Conservation (phyloP, 2,888 invertebrate genomes). For the Drosophila monieri region DNA sequence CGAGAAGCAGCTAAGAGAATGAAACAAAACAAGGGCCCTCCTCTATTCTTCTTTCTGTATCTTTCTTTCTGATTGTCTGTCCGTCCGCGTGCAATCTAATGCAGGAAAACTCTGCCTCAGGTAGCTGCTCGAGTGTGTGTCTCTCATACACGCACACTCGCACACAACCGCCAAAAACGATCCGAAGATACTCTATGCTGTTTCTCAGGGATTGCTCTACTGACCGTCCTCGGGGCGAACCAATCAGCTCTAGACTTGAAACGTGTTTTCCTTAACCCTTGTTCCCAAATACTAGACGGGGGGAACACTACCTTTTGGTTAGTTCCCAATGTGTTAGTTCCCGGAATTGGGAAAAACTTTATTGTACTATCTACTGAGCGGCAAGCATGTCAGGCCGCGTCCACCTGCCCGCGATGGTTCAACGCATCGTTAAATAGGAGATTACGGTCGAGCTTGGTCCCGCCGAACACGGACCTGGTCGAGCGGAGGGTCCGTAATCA, state of each 20-base stretch:
- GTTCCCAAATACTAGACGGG: not conserved
- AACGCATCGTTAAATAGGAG: conserved; percentile 63
- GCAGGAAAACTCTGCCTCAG: conserved; percentile 49
- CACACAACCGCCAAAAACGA: conserved; percentile 36
- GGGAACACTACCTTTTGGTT: no score
- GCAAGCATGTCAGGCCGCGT: not conserved
- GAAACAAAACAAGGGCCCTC: not conserved
- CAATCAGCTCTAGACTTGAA: not conserved
- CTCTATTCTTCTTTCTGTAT: conserved; percentile 6
- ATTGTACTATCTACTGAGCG: conserved; percentile 11
- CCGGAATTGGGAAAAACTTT: conserved; percentile 33
- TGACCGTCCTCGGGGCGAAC: no score
- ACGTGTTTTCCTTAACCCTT: not conserved
- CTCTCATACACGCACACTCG: conserved; percentile 12
- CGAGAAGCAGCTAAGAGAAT: not conserved
- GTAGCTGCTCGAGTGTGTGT: conserved; percentile 30
- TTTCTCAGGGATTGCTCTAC: no score
- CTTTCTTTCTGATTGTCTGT: conserved; percentile 31
- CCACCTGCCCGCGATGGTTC: conserved; percentile 51
- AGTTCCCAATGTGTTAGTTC: not conserved
- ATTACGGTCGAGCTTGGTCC: conserved; percentile 51
- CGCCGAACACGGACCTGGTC: not conserved
- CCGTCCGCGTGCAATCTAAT: conserved; percentile 45
- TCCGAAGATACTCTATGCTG: not conserved
- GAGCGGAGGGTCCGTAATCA: not conserved